Base-by-base conservation (phyloP, 2,113 vertebrate genomes). In the Hypocryptadius cinnamomeus region DNA sequence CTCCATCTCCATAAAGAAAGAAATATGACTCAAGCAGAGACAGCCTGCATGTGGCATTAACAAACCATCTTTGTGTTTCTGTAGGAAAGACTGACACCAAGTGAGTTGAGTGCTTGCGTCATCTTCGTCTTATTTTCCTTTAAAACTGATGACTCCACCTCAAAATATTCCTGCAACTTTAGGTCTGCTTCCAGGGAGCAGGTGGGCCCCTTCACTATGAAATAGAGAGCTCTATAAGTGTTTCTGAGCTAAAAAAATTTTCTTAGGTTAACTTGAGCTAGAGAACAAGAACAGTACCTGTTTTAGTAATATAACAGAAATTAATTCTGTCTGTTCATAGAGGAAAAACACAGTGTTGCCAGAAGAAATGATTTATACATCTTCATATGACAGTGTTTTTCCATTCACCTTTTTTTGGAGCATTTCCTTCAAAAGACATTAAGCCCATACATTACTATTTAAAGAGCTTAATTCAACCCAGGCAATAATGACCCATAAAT, bases 401-500 rank as follows among this genome's bases (percentile, higher is more conserved):
- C 95, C 96, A 96, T 94, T 97, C 97, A 97, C 94, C 90, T 95
- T 96, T 94, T 82, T 56, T 91, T 63, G 77, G 90, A 95, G 70
- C 35, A 17, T 94, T 97, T 94, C 94, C 69, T 47, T 95, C 93
- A 91, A 94, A 97, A 96, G 88, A 95, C 44, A 79, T 95, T 94
- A 96, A 96, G 96, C 66, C 95, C 95, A 91, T 82, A 95, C 94
- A 95, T 97, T 95, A 92, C 91, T 94, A 81, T 94, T 97, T 96
- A 97, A 95, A 95, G 31, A 17, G 92, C 83, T 85, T 98, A 98
- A 98, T 98, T 98, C 94, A 92, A 86, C 93, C 87, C 77, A 53
- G 95, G 97, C 96, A 97, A 97, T 98, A 97, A 98, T 97, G 91
- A 87, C 2, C 96, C 95, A 98, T 98, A 98, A 98, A 98, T 98